Evolutionary conservation across 2,888 invertebrate genomes (phyloP).

Genomic region (Metopia argyrocephala): DNA sequence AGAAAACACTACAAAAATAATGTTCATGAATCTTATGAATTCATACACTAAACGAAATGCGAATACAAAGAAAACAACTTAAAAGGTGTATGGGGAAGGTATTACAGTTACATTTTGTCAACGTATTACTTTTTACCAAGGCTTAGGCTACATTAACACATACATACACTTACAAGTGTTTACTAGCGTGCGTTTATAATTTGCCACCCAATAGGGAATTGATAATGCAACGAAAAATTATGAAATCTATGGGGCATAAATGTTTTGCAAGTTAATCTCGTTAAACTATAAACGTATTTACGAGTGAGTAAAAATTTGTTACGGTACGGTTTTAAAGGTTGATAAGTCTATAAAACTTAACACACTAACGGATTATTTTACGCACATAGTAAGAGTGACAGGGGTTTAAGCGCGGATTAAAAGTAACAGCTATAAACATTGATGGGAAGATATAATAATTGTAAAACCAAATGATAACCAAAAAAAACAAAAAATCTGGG

Average conservation of each 20-base stretch:
- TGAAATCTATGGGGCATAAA: background rate
- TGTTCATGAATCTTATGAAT: conserved; percentile 55
- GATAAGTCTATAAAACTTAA: background rate
- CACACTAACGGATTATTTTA: too few relatives aligned
- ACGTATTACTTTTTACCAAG: too few relatives aligned
- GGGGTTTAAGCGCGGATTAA: background rate
- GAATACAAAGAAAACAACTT: background rate
- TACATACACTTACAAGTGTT: too few relatives aligned
- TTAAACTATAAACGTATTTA: background rate
- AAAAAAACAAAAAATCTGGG: too few relatives aligned
- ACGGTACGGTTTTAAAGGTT: background rate
- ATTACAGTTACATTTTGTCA: conserved; percentile 30
- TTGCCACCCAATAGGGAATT: conserved; percentile 32
- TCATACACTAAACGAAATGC: conserved; percentile 21
- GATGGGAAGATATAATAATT: background rate
- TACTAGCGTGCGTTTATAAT: too few relatives aligned
- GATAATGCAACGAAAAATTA: background rate
- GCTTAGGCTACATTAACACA: background rate
- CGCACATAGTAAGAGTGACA: background rate
- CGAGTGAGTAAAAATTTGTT: background rate
- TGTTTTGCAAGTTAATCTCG: background rate
- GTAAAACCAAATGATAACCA: too few relatives aligned
- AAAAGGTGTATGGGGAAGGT: conserved; percentile 25
- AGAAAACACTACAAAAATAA: conserved; percentile 33
- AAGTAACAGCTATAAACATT: background rate